phyloP scores from a whole-genome alignment of 2,113 vertebrate species.

The Corythornis vintsioides region DNA sequence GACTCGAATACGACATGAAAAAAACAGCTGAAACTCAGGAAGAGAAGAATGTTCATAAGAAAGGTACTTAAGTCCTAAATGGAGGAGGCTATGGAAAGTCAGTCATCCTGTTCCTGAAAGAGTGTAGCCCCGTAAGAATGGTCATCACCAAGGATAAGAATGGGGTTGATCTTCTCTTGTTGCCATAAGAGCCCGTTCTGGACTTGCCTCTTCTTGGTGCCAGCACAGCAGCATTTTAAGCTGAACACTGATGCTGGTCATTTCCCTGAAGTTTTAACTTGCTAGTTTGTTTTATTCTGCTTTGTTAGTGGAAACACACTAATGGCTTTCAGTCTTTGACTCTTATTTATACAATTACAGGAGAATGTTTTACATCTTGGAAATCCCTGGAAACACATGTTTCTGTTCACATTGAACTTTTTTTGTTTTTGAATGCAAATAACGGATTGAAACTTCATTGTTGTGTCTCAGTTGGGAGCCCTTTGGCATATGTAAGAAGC shows the following conservation, averaged over 20 bases:
- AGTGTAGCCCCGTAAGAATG: neutral
- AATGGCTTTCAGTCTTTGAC: conserved; percentile 37
- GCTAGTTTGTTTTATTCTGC: conserved; percentile 28
- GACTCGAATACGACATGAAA: neutral
- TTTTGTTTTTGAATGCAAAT: conserved; percentile 44
- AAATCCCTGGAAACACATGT: conserved; percentile 55
- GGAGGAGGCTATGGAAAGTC: neutral
- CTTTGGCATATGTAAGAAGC: conserved; percentile 42
- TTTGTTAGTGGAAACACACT: conserved; percentile 42
- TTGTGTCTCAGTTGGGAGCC: conserved; percentile 35
- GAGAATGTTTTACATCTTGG: conserved; percentile 56
- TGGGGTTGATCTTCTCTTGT: neutral
- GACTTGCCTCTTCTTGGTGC: neutral
- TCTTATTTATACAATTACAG: conserved; percentile 40
- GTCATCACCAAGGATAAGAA: neutral
- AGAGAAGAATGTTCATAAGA: neutral
- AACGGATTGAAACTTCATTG: conserved; percentile 54
- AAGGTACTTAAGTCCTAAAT: neutral
- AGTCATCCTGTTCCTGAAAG: neutral
- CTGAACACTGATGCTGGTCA: neutral
- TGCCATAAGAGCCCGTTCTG: neutral
- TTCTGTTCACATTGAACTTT: conserved; percentile 39
- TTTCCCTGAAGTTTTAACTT: conserved; percentile 25
- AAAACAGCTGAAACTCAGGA: neutral
- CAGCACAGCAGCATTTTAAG: neutral